Evolutionary conservation across 2,113 vertebrate genomes (phyloP).

Genomic region (Malurus cyaneus): DNA sequence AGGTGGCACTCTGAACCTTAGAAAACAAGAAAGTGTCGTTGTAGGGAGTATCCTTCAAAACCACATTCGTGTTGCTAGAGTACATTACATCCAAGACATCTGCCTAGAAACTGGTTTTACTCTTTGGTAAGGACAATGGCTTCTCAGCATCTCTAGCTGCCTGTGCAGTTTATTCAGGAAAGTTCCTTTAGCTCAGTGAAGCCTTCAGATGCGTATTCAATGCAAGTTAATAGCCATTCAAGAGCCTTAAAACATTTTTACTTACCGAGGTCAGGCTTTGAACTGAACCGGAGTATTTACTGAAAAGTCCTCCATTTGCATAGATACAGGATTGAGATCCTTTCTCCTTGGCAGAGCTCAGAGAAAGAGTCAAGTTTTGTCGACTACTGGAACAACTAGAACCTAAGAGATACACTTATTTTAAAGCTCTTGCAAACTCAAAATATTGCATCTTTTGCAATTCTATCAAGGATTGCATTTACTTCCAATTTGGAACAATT

Average conservation of each 20-base stretch:
- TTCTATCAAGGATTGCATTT: neutral
- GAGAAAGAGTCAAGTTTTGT: conserved; percentile 85
- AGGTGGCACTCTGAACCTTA: conserved; percentile 89
- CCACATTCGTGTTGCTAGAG: neutral
- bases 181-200: neutral
- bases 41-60: neutral
- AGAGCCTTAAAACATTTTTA: neutral
- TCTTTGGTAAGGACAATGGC: neutral
- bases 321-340: conserved; percentile 76
- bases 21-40: neutral
- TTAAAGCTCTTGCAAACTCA: neutral
- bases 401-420: conserved; percentile 68
- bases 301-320: conserved; percentile 80
- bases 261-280: conserved; percentile 90
- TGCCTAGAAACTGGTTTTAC: neutral
- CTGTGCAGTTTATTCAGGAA: neutral
- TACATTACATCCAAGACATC: neutral
- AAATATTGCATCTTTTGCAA: neutral
- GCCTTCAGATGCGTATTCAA: neutral
- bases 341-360: conserved; percentile 83
- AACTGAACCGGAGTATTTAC: conserved; percentile 86
- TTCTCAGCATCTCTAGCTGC: neutral
- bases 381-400: conserved; percentile 82
- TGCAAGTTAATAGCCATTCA: neutral
- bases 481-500: neutral